Evolutionary conservation across 2,113 vertebrate genomes (phyloP).

Genomic region (Microtus ochrogaster): DNA sequence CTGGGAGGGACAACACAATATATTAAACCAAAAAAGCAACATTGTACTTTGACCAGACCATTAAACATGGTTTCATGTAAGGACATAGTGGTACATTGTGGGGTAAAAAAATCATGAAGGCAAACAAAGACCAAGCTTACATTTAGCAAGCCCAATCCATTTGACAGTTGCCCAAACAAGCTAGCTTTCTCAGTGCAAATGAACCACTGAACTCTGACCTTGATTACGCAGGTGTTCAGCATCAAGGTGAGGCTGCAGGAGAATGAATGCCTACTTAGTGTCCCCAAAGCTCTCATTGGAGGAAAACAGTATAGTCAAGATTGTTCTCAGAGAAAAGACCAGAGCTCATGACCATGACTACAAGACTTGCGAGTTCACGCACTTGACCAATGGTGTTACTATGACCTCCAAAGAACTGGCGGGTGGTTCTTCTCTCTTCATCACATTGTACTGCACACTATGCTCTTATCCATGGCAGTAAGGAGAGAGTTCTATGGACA

Average conservation of each 20-base stretch:
- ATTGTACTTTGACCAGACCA: no score
- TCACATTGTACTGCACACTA: background rate
- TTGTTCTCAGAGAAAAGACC: conserved; percentile 49
- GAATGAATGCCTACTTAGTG: conserved; percentile 27
- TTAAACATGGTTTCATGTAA: no score
- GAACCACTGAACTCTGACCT: conserved; percentile 41
- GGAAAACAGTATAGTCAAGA: background rate
- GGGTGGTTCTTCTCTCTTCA: background rate
- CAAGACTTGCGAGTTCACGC: background rate
- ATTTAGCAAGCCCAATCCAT: conserved; percentile 19
- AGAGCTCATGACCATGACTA: conserved; percentile 43
- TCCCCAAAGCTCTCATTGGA: background rate
- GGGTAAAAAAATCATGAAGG: no score
- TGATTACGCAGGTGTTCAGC: conserved; percentile 46
- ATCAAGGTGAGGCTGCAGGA: background rate
- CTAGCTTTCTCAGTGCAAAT: conserved; percentile 36
- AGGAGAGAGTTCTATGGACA: background rate
- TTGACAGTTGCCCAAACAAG: background rate
- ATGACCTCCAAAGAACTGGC: conserved; percentile 41
- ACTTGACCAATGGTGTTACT: conserved; percentile 22
- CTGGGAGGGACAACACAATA: no score
- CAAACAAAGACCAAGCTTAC: no score
- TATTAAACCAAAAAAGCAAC: no score
- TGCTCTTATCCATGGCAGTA: background rate
- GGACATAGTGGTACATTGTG: no score